Conservation (phyloP, 2,888 invertebrate species). For the Calliopum simillimum region DNA sequence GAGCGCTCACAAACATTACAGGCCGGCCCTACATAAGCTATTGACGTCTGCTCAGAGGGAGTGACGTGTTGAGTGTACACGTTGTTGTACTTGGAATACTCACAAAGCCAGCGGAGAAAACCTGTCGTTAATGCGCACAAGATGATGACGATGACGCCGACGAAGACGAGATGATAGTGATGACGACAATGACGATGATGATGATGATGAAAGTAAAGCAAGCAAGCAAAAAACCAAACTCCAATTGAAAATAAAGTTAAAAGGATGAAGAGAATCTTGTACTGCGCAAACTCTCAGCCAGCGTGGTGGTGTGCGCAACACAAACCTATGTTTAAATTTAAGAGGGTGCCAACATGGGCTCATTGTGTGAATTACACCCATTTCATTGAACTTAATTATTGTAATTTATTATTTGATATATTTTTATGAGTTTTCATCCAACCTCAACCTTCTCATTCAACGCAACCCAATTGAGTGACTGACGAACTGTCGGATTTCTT, state of each 20-base stretch:
- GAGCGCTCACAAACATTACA: background rate
- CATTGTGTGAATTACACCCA: conserved; percentile 57
- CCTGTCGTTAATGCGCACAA: conserved; percentile 22
- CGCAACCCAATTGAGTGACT: conserved; percentile 46
- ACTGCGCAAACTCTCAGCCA: background rate
- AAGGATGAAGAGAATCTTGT: background rate
- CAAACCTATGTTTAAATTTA: conserved; percentile 63
- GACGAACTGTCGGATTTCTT: conserved; percentile 15
- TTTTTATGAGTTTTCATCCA: conserved; percentile 55
- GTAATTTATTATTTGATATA: conserved; percentile 66
- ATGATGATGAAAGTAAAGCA: background rate
- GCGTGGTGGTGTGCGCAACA: conserved; percentile 37
- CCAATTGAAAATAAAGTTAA: background rate
- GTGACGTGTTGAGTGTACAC: conserved; percentile 46
- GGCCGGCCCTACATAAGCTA: background rate
- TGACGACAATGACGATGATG: background rate
- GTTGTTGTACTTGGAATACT: background rate
- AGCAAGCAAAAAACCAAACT: background rate
- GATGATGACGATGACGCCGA: background rate
- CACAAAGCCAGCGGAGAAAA: conserved; percentile 5
- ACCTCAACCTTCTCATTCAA: conserved; percentile 42
- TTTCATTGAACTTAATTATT: conserved; percentile 66
- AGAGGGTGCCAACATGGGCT: conserved; percentile 63
- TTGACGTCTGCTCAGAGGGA: conserved; percentile 50
- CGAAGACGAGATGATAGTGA: background rate